A percentile compares a stretch with the other conserved stretches of the same genome.
phyloP scores from a whole-genome alignment of 2,888 invertebrate genomes.

The Dryocosmus kuriphilus region DNA sequence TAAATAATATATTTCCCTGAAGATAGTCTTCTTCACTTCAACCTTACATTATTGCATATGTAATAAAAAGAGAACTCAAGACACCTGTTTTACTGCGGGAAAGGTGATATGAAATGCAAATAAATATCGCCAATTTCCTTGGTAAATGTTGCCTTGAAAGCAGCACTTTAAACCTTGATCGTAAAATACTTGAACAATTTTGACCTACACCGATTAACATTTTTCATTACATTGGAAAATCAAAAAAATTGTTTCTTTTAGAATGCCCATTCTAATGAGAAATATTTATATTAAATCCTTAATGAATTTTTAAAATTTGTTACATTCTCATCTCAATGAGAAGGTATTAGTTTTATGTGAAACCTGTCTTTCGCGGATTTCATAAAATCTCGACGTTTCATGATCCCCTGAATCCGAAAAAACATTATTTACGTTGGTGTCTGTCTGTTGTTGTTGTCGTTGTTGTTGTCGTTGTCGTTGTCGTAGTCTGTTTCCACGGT shows the following conservation, averaged over 20 bases:
- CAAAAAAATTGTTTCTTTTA: neutral
- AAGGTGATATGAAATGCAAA: constrained; percentile 3
- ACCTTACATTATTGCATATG: neutral
- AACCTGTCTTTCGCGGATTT: too few species aligned
- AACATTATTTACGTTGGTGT: too few species aligned
- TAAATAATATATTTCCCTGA: neutral
- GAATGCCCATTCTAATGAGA: neutral
- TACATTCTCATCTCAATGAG: too few species aligned
- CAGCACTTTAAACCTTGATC: neutral
- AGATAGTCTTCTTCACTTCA: neutral
- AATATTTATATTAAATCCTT: neutral
- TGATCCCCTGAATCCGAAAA: too few species aligned
- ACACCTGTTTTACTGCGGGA: neutral
- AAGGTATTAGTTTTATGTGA: too few species aligned
- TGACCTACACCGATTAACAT: neutral
- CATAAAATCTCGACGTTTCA: too few species aligned
- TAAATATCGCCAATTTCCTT: constrained; percentile 5
- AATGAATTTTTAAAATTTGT: too few species aligned
- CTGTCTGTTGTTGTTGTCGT: too few species aligned
- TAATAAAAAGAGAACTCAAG: neutral
- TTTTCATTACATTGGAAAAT: neutral
- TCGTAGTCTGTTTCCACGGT: too few species aligned
- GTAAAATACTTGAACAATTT: constrained; percentile 3
- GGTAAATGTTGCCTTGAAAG: neutral
- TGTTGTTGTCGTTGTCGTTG: too few species aligned